Percentiles rank a stretch among this genome's conserved stretches.
Evolutionary conservation across 2,888 invertebrate genomes (phyloP).

Genomic region (Eretmocerus hayati): DNA sequence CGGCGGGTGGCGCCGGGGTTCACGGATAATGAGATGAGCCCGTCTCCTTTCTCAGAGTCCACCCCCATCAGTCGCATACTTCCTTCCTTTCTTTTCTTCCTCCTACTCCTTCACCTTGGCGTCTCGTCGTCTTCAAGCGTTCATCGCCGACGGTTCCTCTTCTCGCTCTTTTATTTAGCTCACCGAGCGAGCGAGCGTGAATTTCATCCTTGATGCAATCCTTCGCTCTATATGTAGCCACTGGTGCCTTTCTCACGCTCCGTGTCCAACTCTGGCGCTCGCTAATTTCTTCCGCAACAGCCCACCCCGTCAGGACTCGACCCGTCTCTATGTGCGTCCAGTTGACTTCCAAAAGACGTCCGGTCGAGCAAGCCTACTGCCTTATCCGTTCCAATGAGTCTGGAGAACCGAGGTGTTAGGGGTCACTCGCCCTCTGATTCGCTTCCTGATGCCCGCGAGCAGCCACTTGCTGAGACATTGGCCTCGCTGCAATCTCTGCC

Average conservation of each 20-base stretch:
- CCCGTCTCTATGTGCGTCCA: not conserved
- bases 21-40: constrained; percentile 15
- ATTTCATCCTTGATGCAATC: no score
- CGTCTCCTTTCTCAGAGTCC: constrained; percentile 4
- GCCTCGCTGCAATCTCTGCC: no score
- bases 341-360: not conserved
- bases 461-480: no score
- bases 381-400: no score
- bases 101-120: not conserved
- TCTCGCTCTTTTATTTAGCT: not conserved
- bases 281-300: constrained; percentile 5
- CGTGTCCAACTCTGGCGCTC: no score
- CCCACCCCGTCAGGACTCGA: not conserved
- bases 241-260: constrained; percentile 2
- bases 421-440: no score
- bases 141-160: no score
- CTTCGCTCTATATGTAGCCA: constrained; percentile 3
- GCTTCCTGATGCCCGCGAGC: no score
- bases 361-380: no score
- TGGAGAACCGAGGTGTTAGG: no score
- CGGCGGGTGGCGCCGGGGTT: constrained; percentile 3
- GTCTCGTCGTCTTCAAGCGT: not conserved
- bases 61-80: not conserved
- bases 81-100: constrained; percentile 9
- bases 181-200: no score